Evolutionary conservation across 2,113 vertebrate genomes (phyloP), one percentile per base, ranked within the genome.

Genomic region (Sebastes fasciatus): DNA sequence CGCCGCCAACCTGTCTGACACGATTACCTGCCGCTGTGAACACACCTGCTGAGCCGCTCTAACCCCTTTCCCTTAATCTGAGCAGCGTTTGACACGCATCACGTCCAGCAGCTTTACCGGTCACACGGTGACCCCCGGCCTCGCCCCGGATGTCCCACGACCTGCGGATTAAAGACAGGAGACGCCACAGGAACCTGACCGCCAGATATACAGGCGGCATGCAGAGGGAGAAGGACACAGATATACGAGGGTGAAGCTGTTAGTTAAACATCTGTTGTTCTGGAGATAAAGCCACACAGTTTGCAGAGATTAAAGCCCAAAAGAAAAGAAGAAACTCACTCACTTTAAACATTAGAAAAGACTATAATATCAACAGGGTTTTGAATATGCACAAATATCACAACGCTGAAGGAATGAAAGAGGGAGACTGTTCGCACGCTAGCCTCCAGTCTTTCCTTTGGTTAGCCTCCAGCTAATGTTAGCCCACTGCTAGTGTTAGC

Each of bases 31-130:
- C 58, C 0, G 42, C 64, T 70, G 68, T 5, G 26, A 51, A 57
- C 54, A 57, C 1, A 21, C 71, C 71, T 12, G 58, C 81, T 77
- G 76, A 88, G 76, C 76, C 54, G 74, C 57, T 68, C 73, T 86
- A 75, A 87, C 88, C 85, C 62, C 66, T 66, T 86, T 79, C 86
- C 82, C 83, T 77, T 90, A 88, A 91, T 90, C 86, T 74, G 43
- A 12, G n/a, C 45, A 0, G 19, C 11, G 1, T 69, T 80, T 66
- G 58, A 83, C 48, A 65, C 85, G 34, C 34, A 34, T 34, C 34
- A 34, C 34, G 34, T 34, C 34, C 34, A 86, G 80, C 70, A 85
- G 84, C 77, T 88, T 84, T 65, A 78, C 11, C 5, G 19, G 10
- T 26, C 67, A 60, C 61, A 54, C 21, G 0, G 4, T 54, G 60